phyloP scores from a whole-genome alignment of 2,113 vertebrate genomes.

The Nycticorax nycticorax region DNA sequence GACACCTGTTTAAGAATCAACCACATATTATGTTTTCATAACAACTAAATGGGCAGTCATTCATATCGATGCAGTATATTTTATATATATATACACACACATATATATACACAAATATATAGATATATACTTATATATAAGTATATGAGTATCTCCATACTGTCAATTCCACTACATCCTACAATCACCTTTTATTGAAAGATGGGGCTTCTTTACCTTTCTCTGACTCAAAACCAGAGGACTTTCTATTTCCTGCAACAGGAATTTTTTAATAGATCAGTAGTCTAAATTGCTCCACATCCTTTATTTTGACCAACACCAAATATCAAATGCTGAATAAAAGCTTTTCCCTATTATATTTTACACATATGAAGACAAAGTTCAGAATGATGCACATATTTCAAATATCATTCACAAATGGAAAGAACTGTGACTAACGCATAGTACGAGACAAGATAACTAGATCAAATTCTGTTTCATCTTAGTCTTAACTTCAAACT shows the following conservation, averaged over 20 bases:
- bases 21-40: not conserved
- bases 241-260: not conserved
- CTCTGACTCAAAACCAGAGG: not conserved
- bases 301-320: not conserved
- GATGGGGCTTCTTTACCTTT: not conserved
- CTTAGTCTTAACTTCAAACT: not conserved
- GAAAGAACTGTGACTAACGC: not conserved
- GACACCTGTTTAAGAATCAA: constrained; percentile 77
- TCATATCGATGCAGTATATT: not conserved
- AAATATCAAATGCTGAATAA: not conserved
- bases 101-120: too few species aligned
- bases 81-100: too few species aligned
- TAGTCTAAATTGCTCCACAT: not conserved
- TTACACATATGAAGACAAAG: not conserved
- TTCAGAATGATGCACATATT: not conserved
- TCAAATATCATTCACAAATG: not conserved
- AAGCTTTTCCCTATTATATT: not conserved
- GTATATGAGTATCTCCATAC: not conserved
- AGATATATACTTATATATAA: not conserved
- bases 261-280: not conserved
- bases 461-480: not conserved
- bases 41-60: not conserved
- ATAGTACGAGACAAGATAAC: not conserved
- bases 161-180: not conserved
- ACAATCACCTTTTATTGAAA: not conserved